These are phyloP conservation scores for Xanthorhoe spadicearia DNA, from an alignment of 2,888 invertebrate genomes.

Conservation along the genomic window DNA sequence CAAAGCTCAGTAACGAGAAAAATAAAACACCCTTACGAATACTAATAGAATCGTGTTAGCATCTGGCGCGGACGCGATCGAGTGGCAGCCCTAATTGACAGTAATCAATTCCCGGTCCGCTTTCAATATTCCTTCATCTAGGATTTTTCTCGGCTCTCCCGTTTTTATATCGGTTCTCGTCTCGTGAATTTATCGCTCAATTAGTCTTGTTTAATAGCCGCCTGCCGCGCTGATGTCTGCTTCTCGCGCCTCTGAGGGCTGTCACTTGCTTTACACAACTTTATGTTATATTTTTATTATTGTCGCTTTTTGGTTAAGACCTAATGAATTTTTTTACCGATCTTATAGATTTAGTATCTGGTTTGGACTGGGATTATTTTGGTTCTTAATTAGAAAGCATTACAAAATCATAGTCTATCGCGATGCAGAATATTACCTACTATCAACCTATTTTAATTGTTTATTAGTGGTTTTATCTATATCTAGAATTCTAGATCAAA, in stretches of 20 bases:
- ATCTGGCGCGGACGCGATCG: slow-evolving; percentile 72
- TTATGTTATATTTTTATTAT: no score
- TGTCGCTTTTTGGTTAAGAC: no score
- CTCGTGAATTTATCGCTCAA: slow-evolving; percentile 85
- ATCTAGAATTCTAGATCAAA: no score
- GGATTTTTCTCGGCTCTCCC: slow-evolving; percentile 74
- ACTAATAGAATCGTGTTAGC: slow-evolving; percentile 62
- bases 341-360: no score
- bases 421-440: no score
- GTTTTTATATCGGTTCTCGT: slow-evolving; percentile 81
- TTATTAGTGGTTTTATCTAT: no score
- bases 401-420: no score
- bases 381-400: no score
- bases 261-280: slow-evolving; percentile 46
- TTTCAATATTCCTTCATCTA: slow-evolving; percentile 81
- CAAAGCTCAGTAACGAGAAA: slow-evolving; percentile 43
- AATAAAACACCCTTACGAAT: slow-evolving; percentile 48
- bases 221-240: slow-evolving; percentile 84
- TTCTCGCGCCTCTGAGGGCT: slow-evolving; percentile 78
- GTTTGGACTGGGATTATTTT: no score
- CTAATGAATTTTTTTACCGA: no score
- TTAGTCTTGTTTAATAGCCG: slow-evolving; percentile 86
- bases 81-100: slow-evolving; percentile 80
- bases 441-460: no score
- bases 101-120: slow-evolving; percentile 82